Evolutionary conservation across 2,113 vertebrate genomes (phyloP).

Genomic region (Atlantisia rogersi): DNA sequence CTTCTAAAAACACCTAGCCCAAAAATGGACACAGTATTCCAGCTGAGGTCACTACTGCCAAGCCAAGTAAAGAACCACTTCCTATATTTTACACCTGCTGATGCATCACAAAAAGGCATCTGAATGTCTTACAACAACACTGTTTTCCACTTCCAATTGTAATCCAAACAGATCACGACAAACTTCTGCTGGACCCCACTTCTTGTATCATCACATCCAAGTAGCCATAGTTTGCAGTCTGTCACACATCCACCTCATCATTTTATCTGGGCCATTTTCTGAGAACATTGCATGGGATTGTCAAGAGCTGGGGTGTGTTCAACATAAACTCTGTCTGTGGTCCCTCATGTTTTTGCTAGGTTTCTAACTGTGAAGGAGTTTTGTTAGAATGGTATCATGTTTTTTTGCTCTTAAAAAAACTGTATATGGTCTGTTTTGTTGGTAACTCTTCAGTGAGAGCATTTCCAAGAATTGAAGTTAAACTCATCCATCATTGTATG

Average conservation of each 20-base stretch:
- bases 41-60: background rate
- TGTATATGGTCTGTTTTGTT: background rate
- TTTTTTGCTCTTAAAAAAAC: background rate
- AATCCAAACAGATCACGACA: background rate
- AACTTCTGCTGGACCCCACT: background rate
- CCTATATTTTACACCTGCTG: background rate
- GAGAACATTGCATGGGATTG: background rate
- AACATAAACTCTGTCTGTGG: background rate
- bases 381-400: background rate
- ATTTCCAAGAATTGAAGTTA: background rate
- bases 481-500: background rate
- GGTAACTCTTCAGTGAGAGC: background rate
- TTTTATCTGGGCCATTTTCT: background rate
- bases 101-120: background rate
- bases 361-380: background rate
- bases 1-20: constrained; percentile 5
- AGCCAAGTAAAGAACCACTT: background rate
- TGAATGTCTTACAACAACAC: background rate
- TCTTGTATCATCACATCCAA: background rate
- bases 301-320: background rate
- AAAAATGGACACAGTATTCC: background rate
- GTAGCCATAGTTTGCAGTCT: background rate
- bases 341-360: background rate
- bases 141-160: background rate
- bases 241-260: background rate